Percentiles rank a stretch among this genome's conserved stretches.
phyloP scores from a whole-genome alignment of 2,797 vertebrate genomes.

The Acanthis flammea region DNA sequence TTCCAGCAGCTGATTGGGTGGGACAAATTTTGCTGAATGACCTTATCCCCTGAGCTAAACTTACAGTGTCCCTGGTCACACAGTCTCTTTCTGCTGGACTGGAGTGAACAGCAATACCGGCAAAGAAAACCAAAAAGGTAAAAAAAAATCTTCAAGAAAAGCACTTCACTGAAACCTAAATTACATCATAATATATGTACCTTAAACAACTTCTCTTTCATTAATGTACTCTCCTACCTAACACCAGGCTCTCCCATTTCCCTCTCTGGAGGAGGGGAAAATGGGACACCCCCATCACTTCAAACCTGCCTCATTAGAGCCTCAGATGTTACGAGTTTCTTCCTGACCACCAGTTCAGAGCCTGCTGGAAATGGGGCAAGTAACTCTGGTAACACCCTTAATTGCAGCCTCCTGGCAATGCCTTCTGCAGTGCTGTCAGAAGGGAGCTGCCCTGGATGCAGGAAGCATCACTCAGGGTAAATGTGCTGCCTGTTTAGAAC shows the following conservation, averaged over 20 bases:
- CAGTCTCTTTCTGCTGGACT: neutral
- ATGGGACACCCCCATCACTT: neutral
- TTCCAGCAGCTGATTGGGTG: neutral
- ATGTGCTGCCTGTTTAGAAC: neutral
- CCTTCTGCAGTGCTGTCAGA: neutral
- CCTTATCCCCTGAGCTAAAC: neutral
- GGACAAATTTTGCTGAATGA: neutral
- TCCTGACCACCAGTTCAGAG: neutral
- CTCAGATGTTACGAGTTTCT: neutral
- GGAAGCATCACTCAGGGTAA: neutral
- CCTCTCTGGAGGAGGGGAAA: accelerated
- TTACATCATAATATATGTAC: accelerated
- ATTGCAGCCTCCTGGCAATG: neutral
- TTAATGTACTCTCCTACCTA: neutral
- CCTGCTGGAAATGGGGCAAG: neutral
- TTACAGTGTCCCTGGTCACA: neutral
- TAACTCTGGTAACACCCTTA: neutral
- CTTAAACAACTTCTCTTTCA: neutral
- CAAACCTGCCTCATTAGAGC: neutral
- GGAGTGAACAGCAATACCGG: neutral
- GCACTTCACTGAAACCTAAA: neutral
- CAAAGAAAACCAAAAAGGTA: neutral
- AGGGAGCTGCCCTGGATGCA: neutral
- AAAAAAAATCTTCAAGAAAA: neutral
- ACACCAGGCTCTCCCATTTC: neutral